A percentile compares a stretch with the other conserved stretches of the same genome.
Conservation (phyloP, 2,797 vertebrate species). For the Telmatherina bonti region DNA sequence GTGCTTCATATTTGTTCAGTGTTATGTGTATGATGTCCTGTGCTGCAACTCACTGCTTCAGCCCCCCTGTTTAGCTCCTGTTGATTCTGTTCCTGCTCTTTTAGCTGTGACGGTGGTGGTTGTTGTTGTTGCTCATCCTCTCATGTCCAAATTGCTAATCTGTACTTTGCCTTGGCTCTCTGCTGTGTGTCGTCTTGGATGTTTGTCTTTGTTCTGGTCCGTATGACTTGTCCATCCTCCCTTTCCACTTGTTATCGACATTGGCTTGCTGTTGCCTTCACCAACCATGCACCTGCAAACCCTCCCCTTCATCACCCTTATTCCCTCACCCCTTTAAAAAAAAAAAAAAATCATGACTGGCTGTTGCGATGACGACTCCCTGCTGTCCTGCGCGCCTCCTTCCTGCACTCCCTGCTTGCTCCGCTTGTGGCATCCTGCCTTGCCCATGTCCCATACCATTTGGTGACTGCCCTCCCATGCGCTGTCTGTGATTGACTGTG, state of each 20-base stretch:
- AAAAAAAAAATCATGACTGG: conserved; percentile 81
- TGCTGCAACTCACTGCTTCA: conserved; percentile 54
- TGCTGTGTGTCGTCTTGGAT: conserved; percentile 89
- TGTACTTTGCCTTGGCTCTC: conserved; percentile 98
- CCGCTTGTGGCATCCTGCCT: conserved; percentile 79
- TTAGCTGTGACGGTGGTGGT: conserved; percentile 74
- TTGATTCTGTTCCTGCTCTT: conserved; percentile 73
- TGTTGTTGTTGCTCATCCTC: conserved; percentile 79
- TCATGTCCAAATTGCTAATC: conserved; percentile 89
- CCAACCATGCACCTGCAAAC: conserved; percentile 78
- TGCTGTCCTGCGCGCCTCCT: conserved; percentile 79
- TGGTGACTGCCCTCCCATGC: conserved; percentile 90
- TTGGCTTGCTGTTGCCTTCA: conserved; percentile 87
- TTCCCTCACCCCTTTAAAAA: conserved; percentile 47
- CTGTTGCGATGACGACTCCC: conserved; percentile 82
- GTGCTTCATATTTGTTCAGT: conserved; percentile 72
- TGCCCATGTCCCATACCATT: conserved; percentile 91
- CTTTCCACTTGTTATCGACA: conserved; percentile 85
- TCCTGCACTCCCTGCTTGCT: conserved; percentile 89
- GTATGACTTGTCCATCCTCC: conserved; percentile 66
- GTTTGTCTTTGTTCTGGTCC: conserved; percentile 83
- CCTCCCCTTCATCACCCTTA: conserved; percentile 36
- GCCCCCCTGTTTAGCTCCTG: conserved; percentile 45
- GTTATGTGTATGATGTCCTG: conserved; percentile 70
- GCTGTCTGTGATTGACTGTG: conserved; percentile 94